Conservation (phyloP, 2,888 invertebrate genomes). For the Euphydryas editha region DNA sequence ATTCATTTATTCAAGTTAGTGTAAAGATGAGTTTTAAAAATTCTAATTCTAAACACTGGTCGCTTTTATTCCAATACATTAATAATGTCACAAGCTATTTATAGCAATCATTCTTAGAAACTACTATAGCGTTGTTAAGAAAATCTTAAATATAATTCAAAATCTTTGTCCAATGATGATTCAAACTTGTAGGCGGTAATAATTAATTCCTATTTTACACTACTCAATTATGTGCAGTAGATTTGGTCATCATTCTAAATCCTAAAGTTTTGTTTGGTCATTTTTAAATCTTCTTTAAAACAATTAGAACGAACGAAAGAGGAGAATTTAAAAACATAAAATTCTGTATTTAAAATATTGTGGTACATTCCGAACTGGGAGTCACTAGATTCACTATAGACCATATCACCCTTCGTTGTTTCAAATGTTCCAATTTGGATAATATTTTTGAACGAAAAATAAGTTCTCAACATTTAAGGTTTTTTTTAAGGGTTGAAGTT, state of each 20-base stretch:
- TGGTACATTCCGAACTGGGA: too few relatives aligned
- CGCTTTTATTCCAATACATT: background rate
- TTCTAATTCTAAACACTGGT: background rate
- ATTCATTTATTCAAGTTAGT: background rate
- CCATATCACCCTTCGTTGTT: too few relatives aligned
- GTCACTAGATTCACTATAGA: too few relatives aligned
- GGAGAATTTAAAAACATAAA: too few relatives aligned
- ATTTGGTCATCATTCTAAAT: background rate
- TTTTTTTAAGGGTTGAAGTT: too few relatives aligned
- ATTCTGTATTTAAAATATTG: too few relatives aligned
- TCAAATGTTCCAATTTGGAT: too few relatives aligned
- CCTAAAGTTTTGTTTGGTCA: background rate
- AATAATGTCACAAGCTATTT: constrained; percentile 27
- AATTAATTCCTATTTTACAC: constrained; percentile 24
- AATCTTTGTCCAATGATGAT: constrained; percentile 10
- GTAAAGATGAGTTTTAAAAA: background rate
- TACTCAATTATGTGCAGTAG: constrained; percentile 13
- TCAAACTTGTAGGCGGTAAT: constrained; percentile 28
- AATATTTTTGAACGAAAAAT: too few relatives aligned
- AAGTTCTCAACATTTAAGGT: too few relatives aligned
- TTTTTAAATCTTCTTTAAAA: background rate
- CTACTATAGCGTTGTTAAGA: constrained; percentile 25
- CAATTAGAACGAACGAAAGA: too few relatives aligned
- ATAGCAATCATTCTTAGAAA: constrained; percentile 27
- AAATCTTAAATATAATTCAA: constrained; percentile 26